phyloP scores from a whole-genome alignment of 2,797 vertebrate genomes.

The Alcedo quadribrachys region DNA sequence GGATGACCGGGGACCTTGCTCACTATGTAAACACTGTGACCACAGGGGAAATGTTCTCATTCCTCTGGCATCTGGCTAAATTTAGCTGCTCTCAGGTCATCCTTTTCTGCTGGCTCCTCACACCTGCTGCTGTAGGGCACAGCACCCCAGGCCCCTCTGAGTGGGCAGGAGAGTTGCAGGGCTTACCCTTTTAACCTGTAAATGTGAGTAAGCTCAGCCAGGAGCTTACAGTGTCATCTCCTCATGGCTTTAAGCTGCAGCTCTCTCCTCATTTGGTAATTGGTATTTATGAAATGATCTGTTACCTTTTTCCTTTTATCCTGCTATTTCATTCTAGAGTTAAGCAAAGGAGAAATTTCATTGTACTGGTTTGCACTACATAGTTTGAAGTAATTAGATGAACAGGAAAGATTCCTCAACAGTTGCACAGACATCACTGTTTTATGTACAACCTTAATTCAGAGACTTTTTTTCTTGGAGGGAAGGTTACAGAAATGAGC shows the following conservation, averaged over 20 bases:
- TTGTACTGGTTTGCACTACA: not conserved
- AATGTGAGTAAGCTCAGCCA: not conserved
- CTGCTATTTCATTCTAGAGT: not conserved
- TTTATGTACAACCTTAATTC: not conserved
- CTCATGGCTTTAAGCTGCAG: not conserved
- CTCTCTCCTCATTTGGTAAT: not conserved
- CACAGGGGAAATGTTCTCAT: slow-evolving; percentile 64
- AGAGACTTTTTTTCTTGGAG: not conserved
- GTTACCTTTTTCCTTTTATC: not conserved
- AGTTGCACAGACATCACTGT: not conserved
- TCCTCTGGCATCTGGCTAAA: slow-evolving; percentile 41
- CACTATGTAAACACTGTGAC: slow-evolving; percentile 27
- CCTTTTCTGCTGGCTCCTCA: not conserved
- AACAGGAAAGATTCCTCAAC: not conserved
- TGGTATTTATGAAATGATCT: not conserved
- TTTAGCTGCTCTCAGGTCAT: slow-evolving; percentile 49
- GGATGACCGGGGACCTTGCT: not conserved
- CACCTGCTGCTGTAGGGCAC: not conserved
- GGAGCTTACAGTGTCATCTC: not conserved
- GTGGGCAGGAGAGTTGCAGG: rapidly evolving
- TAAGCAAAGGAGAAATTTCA: not conserved
- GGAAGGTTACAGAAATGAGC: not conserved
- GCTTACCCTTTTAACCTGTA: not conserved
- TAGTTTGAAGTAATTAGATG: not conserved
- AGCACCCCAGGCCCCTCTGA: not conserved